A percentile compares a stretch with the other conserved stretches of the same genome.
phyloP scores from a whole-genome alignment of 1,140 invertebrate species.

The Plectrocnemia conspersa region DNA sequence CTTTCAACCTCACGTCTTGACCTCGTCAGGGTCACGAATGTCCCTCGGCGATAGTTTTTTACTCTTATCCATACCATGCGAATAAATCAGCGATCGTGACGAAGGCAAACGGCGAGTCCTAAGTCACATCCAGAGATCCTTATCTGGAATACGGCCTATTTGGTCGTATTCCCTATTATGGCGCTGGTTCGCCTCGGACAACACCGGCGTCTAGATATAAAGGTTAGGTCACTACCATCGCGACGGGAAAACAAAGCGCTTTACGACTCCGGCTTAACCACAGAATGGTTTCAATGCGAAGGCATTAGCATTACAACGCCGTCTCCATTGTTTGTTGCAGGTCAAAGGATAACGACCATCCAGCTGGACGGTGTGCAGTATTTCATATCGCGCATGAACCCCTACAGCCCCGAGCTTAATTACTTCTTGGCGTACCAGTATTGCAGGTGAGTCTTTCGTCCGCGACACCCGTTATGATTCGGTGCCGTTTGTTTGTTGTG shows the following conservation, averaged over 20 bases:
- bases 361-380: conserved; percentile 81
- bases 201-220: not conserved
- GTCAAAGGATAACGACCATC: conserved; percentile 78
- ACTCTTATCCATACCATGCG: conserved; percentile 1
- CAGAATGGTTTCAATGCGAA: conserved; percentile 1
- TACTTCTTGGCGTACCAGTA: conserved; percentile 85
- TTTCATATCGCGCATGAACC: conserved; percentile 82
- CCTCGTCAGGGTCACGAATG: conserved; percentile 15
- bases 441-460: conserved; percentile 60
- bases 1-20: conserved; percentile 15
- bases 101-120: not conserved
- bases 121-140: conserved; percentile 2
- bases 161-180: not conserved
- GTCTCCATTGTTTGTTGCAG: conserved; percentile 52
- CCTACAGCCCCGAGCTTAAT: conserved; percentile 80
- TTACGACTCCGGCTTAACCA: not conserved
- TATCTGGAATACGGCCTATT: conserved; percentile 1
- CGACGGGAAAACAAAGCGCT: conserved; percentile 1
- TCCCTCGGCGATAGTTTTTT: not conserved
- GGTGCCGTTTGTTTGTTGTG: too few relatives aligned
- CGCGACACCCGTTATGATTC: too few relatives aligned
- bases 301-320: conserved; percentile 30
- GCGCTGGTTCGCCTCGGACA: too few relatives aligned
- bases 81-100: conserved; percentile 10
- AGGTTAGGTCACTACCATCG: not conserved